Percentiles rank a stretch among this genome's conserved stretches.
Conservation (phyloP, 2,888 invertebrate species). For the Cylindroiulus punctatus region DNA sequence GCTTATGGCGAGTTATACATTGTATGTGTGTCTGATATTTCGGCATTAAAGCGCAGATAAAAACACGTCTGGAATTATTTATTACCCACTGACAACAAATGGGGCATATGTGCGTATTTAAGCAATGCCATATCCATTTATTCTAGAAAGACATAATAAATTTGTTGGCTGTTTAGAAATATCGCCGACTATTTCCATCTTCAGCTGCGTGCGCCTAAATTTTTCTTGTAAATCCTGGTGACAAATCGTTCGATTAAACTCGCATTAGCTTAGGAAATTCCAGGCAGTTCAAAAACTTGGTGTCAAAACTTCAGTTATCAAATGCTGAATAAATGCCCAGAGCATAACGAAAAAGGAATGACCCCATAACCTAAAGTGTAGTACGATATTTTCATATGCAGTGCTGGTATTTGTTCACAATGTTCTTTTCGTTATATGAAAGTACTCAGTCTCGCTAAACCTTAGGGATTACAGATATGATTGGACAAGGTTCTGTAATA, state of each 20-base stretch:
- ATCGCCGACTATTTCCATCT: slow-evolving; percentile 23
- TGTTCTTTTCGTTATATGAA: no score
- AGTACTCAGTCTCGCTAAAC: no score
- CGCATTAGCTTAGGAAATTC: background rate
- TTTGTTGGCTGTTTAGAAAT: slow-evolving; percentile 17
- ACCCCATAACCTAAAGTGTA: no score
- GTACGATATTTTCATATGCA: no score
- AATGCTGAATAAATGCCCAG: no score
- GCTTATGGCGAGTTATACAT: background rate
- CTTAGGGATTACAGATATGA: background rate
- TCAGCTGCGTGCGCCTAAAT: background rate
- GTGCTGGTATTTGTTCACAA: no score
- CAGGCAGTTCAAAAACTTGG: background rate
- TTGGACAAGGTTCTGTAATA: no score
- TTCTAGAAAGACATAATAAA: slow-evolving; percentile 24
- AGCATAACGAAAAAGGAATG: no score
- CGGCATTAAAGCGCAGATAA: slow-evolving; percentile 7
- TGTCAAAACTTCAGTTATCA: no score
- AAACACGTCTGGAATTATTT: slow-evolving; percentile 12
- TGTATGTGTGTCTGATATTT: background rate
- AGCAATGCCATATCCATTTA: slow-evolving; percentile 33
- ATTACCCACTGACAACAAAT: slow-evolving; percentile 10
- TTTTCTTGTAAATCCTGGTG: background rate
- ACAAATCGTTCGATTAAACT: slow-evolving; percentile 38
- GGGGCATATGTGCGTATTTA: slow-evolving; percentile 39